Evolutionary conservation across 2,113 vertebrate genomes (phyloP).

Genomic region (Catharus fuscescens): DNA sequence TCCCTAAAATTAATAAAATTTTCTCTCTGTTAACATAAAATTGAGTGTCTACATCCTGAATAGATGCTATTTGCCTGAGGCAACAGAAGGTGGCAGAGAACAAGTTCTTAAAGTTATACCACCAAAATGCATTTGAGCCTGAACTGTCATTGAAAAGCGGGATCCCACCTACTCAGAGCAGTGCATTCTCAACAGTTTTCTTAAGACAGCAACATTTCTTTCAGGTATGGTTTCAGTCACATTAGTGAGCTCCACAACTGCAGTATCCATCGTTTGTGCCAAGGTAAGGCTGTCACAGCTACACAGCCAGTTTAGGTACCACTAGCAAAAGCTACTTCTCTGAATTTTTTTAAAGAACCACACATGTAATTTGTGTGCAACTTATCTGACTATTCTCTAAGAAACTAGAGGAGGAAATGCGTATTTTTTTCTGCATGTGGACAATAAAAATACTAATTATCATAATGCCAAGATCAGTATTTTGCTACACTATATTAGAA

Average conservation of each 20-base stretch:
- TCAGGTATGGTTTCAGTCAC: neutral
- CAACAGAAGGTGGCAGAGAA: neutral
- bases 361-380: accelerated
- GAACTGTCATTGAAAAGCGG: neutral
- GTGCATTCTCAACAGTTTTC: neutral
- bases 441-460: neutral
- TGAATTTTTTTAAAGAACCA: neutral
- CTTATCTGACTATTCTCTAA: neutral
- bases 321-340: neutral
- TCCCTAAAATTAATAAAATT: neutral
- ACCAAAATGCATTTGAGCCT: neutral
- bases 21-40: neutral
- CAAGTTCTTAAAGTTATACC: neutral
- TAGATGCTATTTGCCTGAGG: neutral
- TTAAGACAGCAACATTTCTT: neutral
- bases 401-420: neutral
- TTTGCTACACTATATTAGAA: neutral
- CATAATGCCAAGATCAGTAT: neutral
- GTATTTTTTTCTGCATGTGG: neutral
- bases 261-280: neutral
- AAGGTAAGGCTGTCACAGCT: neutral
- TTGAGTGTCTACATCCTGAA: neutral
- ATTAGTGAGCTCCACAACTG: neutral
- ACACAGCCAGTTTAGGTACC: neutral
- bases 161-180: neutral